phyloP scores from a whole-genome alignment of 2,888 invertebrate species.

The Disparrhopalites patrizii region DNA sequence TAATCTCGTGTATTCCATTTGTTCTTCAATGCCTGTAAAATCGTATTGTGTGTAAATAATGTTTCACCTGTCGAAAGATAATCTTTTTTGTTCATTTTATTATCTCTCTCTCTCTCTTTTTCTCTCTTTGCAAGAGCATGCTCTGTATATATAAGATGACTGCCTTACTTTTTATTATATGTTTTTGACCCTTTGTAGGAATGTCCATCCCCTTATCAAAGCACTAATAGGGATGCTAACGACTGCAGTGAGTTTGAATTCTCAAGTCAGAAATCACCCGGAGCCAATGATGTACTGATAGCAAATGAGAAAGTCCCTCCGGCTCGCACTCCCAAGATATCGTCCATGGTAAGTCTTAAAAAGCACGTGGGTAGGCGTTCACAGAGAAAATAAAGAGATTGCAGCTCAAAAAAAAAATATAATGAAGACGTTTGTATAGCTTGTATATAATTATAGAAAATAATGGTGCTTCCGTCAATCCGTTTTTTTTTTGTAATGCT shows the following conservation, averaged over 20 bases:
- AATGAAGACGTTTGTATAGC: too few species aligned
- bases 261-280: conserved; percentile 25
- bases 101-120: too few species aligned
- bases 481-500: too few species aligned
- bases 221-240: conserved; percentile 25
- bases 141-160: too few species aligned
- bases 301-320: conserved; percentile 26
- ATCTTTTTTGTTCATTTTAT: background rate
- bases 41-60: background rate
- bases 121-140: conserved; percentile 2
- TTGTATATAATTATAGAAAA: too few species aligned
- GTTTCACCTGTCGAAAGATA: background rate
- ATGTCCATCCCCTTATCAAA: conserved; percentile 28
- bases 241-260: conserved; percentile 27
- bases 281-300: conserved; percentile 17
- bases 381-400: too few species aligned
- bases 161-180: conserved; percentile 11
- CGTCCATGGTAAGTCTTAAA: conserved; percentile 25
- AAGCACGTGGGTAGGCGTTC: too few species aligned
- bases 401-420: too few species aligned
- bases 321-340: conserved; percentile 16
- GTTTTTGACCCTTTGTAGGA: conserved; percentile 19
- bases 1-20: background rate
- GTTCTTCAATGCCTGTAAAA: background rate
- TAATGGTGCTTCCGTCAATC: too few species aligned